These are phyloP conservation scores for Gadus chalcogrammus DNA, from an alignment of 2,113 vertebrate species.

Conservation along the genomic window DNA sequence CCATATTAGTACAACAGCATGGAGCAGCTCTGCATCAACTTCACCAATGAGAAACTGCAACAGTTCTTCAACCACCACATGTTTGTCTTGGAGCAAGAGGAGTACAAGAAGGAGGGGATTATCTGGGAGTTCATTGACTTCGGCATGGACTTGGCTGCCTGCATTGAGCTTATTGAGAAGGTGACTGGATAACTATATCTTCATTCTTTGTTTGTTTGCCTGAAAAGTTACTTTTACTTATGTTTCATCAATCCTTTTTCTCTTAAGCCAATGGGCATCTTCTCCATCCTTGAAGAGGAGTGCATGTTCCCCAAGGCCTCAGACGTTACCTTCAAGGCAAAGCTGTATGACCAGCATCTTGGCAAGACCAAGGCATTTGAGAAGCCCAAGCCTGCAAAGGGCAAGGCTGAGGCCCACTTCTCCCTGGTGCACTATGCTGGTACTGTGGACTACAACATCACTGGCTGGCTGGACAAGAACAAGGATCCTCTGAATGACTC, in stretches of 20 bases:
- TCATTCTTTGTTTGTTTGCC: background rate
- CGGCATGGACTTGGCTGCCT: conserved; percentile 87
- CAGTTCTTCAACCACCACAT: conserved; percentile 87
- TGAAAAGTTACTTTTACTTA: background rate
- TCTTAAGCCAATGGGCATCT: conserved; percentile 62
- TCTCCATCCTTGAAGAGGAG: conserved; percentile 64
- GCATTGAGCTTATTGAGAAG: conserved; percentile 89
- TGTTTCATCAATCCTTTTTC: background rate
- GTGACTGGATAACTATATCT: conserved; percentile 50
- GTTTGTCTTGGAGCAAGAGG: conserved; percentile 83
- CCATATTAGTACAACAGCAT: conserved; percentile 7
- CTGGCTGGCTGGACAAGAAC: conserved; percentile 49
- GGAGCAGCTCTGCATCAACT: conserved; percentile 81
- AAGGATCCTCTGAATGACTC: conserved; percentile 7
- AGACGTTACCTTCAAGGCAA: conserved; percentile 7
- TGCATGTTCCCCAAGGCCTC: conserved; percentile 58
- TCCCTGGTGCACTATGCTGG: conserved; percentile 85
- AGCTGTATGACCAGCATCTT: conserved; percentile 6
- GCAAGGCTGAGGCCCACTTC: conserved; percentile 84
- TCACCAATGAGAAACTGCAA: conserved; percentile 89
- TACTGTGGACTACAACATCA: conserved; percentile 81
- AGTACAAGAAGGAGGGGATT: conserved; percentile 87
- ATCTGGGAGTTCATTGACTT: conserved; percentile 89
- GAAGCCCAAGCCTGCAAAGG: conserved; percentile 85
- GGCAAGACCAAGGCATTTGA: conserved; percentile 63